Conservation (phyloP, 2,113 vertebrate species). For the Leptosomus discolor region DNA sequence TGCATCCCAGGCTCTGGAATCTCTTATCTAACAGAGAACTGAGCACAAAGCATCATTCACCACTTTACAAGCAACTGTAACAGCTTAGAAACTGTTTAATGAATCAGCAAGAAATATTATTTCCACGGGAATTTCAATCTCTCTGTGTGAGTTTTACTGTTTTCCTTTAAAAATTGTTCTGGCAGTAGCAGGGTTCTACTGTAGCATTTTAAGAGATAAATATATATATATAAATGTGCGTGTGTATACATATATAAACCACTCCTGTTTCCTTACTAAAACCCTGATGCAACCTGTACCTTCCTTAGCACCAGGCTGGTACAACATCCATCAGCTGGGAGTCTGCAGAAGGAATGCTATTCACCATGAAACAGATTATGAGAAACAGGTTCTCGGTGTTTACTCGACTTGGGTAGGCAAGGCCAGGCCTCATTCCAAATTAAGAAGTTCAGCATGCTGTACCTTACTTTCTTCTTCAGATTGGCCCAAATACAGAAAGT, state of each 20-base stretch:
- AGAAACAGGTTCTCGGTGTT: not conserved
- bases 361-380: not conserved
- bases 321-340: not conserved
- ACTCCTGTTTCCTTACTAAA: not conserved
- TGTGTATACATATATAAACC: not conserved
- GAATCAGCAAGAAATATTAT: not conserved
- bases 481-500: slow-evolving; percentile 92
- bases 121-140: not conserved
- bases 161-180: not conserved
- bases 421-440: not conserved
- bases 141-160: not conserved
- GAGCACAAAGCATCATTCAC: not conserved
- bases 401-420: not conserved
- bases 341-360: not conserved
- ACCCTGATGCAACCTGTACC: not conserved
- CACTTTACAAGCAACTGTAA: not conserved
- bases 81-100: not conserved
- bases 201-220: not conserved
- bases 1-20: not conserved
- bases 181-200: not conserved
- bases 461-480: slow-evolving; percentile 89
- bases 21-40: not conserved
- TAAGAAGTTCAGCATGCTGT: not conserved
- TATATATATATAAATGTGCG: not conserved
- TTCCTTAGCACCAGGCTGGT: not conserved